phyloP scores from a whole-genome alignment of 2,888 invertebrate species.

The Rhagophthalmus giganteus region DNA sequence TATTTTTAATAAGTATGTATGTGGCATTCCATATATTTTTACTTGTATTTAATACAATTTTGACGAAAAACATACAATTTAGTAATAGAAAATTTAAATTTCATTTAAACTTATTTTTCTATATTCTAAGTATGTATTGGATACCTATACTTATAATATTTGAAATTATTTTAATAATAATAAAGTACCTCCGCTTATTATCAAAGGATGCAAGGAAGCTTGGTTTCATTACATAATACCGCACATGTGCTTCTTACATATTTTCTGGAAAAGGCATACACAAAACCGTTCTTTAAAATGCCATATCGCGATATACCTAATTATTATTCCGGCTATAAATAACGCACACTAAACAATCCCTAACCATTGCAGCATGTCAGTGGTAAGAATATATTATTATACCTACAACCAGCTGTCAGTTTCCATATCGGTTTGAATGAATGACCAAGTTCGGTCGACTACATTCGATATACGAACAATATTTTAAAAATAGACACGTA shows the following conservation, averaged over 20 bases:
- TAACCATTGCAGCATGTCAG: conserved; percentile 10
- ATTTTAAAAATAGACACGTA: too few relatives aligned
- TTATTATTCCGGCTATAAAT: conserved; percentile 14
- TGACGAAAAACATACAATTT: too few relatives aligned
- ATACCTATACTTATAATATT: too few relatives aligned
- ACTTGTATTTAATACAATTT: too few relatives aligned
- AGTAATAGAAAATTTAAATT: too few relatives aligned
- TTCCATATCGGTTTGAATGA: conserved; percentile 2
- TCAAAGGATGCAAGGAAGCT: too few relatives aligned
- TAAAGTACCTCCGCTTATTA: too few relatives aligned
- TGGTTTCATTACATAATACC: conserved; percentile 8
- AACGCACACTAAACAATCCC: conserved; percentile 13
- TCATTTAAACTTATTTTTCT: too few relatives aligned
- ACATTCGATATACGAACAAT: background rate
- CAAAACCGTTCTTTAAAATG: conserved; percentile 7
- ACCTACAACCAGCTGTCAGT: conserved; percentile 12
- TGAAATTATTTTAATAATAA: too few relatives aligned
- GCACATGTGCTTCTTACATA: conserved; percentile 10
- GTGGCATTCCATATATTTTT: too few relatives aligned
- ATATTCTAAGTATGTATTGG: too few relatives aligned
- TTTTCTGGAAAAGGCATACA: conserved; percentile 8
- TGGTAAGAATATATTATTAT: conserved; percentile 16
- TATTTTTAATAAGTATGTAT: too few relatives aligned
- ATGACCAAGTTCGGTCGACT: background rate
- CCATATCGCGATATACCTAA: conserved; percentile 15